phyloP scores from a whole-genome alignment of 2,888 invertebrate genomes.

The Ctenicera cuprea region DNA sequence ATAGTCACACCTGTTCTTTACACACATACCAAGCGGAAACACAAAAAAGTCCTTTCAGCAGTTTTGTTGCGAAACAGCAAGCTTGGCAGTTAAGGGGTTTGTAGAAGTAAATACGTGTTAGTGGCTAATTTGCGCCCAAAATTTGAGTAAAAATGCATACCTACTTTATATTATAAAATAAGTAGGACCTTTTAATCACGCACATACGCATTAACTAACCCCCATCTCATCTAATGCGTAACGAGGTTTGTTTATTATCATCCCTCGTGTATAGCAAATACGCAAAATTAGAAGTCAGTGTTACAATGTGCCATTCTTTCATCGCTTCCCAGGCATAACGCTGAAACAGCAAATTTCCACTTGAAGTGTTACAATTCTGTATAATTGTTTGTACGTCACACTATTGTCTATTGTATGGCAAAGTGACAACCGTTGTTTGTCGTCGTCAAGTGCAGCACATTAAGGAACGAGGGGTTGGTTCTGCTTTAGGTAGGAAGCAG shows the following conservation, averaged over 20 bases:
- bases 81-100: slow-evolving; percentile 2
- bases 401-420: slow-evolving; percentile 40
- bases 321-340: slow-evolving; percentile 12
- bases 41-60: slow-evolving; percentile 1
- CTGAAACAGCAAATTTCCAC: slow-evolving; percentile 33
- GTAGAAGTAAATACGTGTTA: neutral
- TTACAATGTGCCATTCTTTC: slow-evolving; percentile 1
- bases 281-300: slow-evolving; percentile 6
- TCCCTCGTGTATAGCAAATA: neutral
- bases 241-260: slow-evolving; percentile 12
- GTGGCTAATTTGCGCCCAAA: neutral
- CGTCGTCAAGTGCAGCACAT: slow-evolving; percentile 38
- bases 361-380: slow-evolving; percentile 38
- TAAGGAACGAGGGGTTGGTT: slow-evolving; percentile 31
- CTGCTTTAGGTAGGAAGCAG: slow-evolving; percentile 25
- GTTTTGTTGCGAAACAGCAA: slow-evolving; percentile 1
- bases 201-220: neutral
- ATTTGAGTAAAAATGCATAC: slow-evolving; percentile 1
- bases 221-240: neutral
- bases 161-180: slow-evolving; percentile 1
- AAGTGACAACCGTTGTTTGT: slow-evolving; percentile 43
- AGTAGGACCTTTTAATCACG: slow-evolving; percentile 10
- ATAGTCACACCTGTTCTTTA: neutral
- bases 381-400: slow-evolving; percentile 40
- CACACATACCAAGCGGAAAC: neutral